Conservation (phyloP, 1,140 invertebrate genomes). For the Drosophila nebulosa region DNA sequence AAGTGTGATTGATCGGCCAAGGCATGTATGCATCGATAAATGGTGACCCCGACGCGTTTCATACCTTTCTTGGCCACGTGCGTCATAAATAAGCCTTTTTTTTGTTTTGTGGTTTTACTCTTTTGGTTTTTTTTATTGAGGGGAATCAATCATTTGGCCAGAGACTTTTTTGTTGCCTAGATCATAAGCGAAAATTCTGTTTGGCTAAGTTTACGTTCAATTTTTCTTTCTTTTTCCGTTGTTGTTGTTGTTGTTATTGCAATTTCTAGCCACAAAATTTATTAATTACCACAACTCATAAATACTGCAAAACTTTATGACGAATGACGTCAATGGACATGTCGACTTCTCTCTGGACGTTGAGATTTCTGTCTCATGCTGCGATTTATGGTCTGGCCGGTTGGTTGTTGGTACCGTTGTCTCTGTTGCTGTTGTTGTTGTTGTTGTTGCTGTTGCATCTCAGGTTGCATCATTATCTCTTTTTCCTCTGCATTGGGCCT, state of each 20-base stretch:
- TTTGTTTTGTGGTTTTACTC: constrained; percentile 22
- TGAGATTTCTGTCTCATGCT: constrained; percentile 42
- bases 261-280: constrained; percentile 65
- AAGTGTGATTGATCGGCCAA: constrained; percentile 73
- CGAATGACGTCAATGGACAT: constrained; percentile 39
- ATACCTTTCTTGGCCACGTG: constrained; percentile 40
- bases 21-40: constrained; percentile 40
- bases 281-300: constrained; percentile 69
- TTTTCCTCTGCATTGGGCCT: constrained; percentile 4
- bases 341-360: neutral
- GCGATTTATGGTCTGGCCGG: constrained; percentile 44
- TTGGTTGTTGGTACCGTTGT: neutral
- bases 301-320: constrained; percentile 68
- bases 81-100: constrained; percentile 41
- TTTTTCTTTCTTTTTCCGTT: neutral
- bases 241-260: neutral
- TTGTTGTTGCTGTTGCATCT: constrained; percentile 31
- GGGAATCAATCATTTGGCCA: constrained; percentile 57
- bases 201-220: constrained; percentile 20
- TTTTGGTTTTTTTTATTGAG: constrained; percentile 39
- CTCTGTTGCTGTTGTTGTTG: constrained; percentile 6
- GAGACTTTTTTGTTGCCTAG: constrained; percentile 23
- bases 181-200: constrained; percentile 38
- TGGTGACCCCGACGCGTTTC: constrained; percentile 24
- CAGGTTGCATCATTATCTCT: constrained; percentile 60